Evolutionary conservation across 2,888 invertebrate genomes (phyloP).

Genomic region (Gastrophysa polygoni): DNA sequence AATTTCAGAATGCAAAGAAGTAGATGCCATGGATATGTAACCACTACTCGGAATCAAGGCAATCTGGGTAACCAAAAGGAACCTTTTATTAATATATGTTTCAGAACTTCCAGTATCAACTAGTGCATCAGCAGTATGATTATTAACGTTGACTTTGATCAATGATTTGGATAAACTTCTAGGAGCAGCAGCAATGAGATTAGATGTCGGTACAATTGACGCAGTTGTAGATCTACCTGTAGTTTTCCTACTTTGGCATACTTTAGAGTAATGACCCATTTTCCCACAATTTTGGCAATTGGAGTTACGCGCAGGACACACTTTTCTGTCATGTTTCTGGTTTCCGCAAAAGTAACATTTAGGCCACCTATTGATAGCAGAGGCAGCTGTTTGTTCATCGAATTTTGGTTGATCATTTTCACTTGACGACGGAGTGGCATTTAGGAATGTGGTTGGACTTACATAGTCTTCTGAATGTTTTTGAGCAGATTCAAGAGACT

Average conservation of each 20-base stretch:
- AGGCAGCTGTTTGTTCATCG: not conserved
- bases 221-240: not conserved
- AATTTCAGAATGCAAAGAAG: not conserved
- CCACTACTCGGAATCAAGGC: not conserved
- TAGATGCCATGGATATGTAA: slow-evolving; percentile 1
- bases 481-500: not conserved
- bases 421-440: not conserved
- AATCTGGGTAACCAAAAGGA: not conserved
- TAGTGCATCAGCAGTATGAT: slow-evolving; percentile 6
- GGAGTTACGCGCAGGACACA: not conserved
- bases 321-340: not conserved
- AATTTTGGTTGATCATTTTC: not conserved
- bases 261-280: not conserved
- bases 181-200: slow-evolving; percentile 1
- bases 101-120: slow-evolving; percentile 6
- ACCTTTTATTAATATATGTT: not conserved
- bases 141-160: not conserved
- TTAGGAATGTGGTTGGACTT: not conserved
- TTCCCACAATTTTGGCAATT: not conserved
- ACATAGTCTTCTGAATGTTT: not conserved
- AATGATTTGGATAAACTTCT: not conserved
- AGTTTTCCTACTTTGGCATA: slow-evolving; percentile 1
- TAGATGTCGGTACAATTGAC: not conserved
- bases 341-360: not conserved
- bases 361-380: not conserved